Evolutionary conservation across 2,888 invertebrate genomes (phyloP).

Genomic region (Caenorhabditis sp.): DNA sequence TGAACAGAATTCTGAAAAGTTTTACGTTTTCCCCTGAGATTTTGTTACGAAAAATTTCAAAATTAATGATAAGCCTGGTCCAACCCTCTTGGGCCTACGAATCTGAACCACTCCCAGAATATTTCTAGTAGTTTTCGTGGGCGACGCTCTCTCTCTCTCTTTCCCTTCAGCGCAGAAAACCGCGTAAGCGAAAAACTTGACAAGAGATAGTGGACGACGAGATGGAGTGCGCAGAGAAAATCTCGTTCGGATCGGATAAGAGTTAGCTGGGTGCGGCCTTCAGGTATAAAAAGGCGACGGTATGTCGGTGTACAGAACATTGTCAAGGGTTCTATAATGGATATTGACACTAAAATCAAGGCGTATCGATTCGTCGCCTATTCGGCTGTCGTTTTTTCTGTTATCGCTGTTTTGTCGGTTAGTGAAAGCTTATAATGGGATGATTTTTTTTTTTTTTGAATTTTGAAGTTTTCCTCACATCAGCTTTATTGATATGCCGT

Average conservation of each 20-base stretch:
- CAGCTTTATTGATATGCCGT: too few species aligned
- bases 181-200: constrained; percentile 13
- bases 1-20: too few species aligned
- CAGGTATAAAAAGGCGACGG: constrained; percentile 7
- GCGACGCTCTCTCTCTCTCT: too few species aligned
- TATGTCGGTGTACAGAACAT: neutral
- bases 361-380: constrained; percentile 61
- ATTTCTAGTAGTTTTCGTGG: too few species aligned
- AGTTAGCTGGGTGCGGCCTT: constrained; percentile 18
- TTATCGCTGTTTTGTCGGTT: constrained; percentile 43
- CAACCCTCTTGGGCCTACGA: too few species aligned
- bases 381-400: constrained; percentile 58
- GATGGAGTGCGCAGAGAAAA: constrained; percentile 10
- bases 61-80: too few species aligned
- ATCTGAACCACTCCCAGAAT: too few species aligned
- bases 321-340: constrained; percentile 21
- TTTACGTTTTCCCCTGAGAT: too few species aligned
- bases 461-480: too few species aligned
- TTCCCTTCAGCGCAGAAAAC: neutral
- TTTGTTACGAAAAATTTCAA: too few species aligned
- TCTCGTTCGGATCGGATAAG: constrained; percentile 45
- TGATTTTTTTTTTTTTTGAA: too few species aligned
- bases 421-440: neutral
- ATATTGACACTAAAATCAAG: constrained; percentile 51
- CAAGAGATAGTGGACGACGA: constrained; percentile 7